These are phyloP conservation scores for Choristoneura fumiferana DNA, from an alignment of 1,140 invertebrate genomes.

Conservation along the genomic window DNA sequence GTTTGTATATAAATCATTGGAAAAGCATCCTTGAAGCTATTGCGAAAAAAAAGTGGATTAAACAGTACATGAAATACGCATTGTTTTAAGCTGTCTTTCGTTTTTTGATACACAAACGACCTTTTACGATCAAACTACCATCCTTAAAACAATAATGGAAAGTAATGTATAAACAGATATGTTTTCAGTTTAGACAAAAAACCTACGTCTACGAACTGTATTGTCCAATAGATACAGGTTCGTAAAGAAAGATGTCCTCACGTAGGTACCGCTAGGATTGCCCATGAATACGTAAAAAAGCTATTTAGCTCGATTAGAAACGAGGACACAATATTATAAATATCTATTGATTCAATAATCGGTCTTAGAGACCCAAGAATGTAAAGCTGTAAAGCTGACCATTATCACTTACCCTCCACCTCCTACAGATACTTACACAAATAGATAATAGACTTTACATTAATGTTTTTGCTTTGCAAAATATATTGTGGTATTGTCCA, in stretches of 20 bases:
- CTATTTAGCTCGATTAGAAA: conserved; percentile 23
- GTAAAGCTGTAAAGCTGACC: conserved; percentile 72
- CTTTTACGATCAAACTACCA: neutral
- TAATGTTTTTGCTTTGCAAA: conserved; percentile 70
- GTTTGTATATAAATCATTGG: neutral
- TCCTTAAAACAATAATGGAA: neutral
- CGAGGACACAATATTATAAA: conserved; percentile 30
- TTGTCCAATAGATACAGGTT: neutral
- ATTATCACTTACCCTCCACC: conserved; percentile 70
- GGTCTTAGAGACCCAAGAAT: conserved; percentile 59
- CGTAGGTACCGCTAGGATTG: neutral
- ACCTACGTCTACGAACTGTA: conserved; percentile 2
- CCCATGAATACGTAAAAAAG: conserved; percentile 2
- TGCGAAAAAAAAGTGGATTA: neutral
- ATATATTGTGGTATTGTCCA: conserved; percentile 61
- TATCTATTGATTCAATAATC: conserved; percentile 32
- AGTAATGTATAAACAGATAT: conserved; percentile 17
- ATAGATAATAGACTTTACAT: conserved; percentile 49
- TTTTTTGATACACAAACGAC: neutral
- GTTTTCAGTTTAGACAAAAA: conserved; percentile 6
- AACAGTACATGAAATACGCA: too few relatives aligned
- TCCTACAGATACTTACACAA: conserved; percentile 53
- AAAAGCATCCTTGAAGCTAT: neutral
- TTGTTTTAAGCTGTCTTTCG: too few relatives aligned
- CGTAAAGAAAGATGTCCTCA: neutral